Conservation (phyloP, 2,888 invertebrate genomes). For the Melieria omissa region DNA sequence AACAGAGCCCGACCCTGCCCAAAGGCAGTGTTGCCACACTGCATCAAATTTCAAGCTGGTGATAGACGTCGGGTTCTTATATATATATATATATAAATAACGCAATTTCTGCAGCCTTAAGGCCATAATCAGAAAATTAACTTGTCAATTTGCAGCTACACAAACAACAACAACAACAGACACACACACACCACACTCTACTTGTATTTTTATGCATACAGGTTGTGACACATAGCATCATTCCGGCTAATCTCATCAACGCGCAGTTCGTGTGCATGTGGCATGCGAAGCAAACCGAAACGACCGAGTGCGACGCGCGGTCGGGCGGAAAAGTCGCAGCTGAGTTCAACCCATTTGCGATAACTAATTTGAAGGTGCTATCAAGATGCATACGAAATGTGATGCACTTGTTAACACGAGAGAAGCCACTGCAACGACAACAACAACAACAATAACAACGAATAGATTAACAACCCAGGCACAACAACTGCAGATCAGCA, state of each 20-base stretch:
- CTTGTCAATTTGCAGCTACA: not conserved
- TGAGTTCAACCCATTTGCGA: constrained; percentile 34
- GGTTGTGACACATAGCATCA: constrained; percentile 32
- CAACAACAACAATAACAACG: not conserved
- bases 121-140: not conserved
- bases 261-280: not conserved
- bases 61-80: too few species aligned
- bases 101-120: not conserved
- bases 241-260: constrained; percentile 28
- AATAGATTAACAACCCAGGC: not conserved
- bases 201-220: constrained; percentile 4
- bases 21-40: too few species aligned
- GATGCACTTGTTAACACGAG: constrained; percentile 32
- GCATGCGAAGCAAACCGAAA: not conserved
- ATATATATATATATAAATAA: too few species aligned
- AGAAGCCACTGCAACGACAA: too few species aligned
- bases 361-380: constrained; percentile 39
- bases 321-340: constrained; percentile 20
- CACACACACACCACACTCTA: not conserved
- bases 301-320: not conserved
- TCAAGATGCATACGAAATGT: constrained; percentile 38
- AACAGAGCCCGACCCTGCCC: too few species aligned
- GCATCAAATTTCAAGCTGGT: too few species aligned
- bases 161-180: not conserved
- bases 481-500: not conserved